Evolutionary conservation across 2,113 vertebrate species (phyloP).

Genomic region (Eulemur rufifrons): DNA sequence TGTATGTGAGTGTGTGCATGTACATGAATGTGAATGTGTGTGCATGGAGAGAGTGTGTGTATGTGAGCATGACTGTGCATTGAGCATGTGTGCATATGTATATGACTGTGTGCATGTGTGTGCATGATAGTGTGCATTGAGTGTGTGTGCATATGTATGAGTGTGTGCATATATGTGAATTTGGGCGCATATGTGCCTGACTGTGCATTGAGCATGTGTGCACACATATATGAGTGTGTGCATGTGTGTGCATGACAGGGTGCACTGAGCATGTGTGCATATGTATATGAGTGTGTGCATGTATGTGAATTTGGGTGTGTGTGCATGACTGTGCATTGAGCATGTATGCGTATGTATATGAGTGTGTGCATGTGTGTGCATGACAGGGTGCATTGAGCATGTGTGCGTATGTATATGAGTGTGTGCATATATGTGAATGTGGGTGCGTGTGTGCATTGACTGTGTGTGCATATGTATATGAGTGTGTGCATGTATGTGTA

Average conservation of each 20-base stretch:
- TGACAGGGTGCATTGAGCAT: too few relatives aligned
- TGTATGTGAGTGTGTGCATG: background rate
- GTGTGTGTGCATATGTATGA: background rate
- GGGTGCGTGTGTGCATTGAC: background rate
- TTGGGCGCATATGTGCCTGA: too few relatives aligned
- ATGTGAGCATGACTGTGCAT: too few relatives aligned
- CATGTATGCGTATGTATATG: background rate
- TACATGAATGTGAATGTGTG: too few relatives aligned
- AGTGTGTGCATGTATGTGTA: too few relatives aligned
- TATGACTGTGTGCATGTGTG: background rate
- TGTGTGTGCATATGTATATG: background rate
- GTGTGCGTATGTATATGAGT: too few relatives aligned
- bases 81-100: too few relatives aligned
- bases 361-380: background rate
- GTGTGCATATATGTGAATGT: too few relatives aligned
- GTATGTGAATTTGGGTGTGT: accelerated
- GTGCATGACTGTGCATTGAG: accelerated
- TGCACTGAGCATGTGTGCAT: background rate
- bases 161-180: background rate
- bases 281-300: background rate
- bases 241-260: too few relatives aligned
- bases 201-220: background rate
- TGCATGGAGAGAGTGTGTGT: too few relatives aligned
- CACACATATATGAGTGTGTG: background rate
- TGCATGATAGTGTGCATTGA: too few relatives aligned